Percentiles rank a stretch among this genome's conserved stretches.
Evolutionary conservation across 2,797 vertebrate species (phyloP).

Genomic region (Crax fasciolata): DNA sequence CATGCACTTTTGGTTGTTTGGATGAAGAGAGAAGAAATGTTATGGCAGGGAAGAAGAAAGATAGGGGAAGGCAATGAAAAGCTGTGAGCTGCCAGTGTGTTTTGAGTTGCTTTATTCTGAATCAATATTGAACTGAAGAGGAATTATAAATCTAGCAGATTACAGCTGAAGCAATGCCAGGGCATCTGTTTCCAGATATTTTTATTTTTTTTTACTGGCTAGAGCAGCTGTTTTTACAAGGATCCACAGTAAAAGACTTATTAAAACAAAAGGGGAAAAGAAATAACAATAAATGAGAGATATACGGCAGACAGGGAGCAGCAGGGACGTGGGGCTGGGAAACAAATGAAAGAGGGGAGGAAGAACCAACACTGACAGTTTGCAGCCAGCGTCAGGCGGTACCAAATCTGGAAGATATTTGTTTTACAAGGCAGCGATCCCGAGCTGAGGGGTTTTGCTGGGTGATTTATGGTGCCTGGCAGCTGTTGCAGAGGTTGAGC

Average conservation of each 20-base stretch:
- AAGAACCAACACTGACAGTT: slow-evolving; percentile 48
- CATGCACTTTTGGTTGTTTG: background rate
- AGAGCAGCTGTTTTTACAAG: slow-evolving; percentile 80
- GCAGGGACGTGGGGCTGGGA: background rate
- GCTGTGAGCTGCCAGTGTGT: slow-evolving; percentile 26
- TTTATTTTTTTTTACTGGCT: slow-evolving; percentile 29
- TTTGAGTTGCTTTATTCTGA: slow-evolving; percentile 74
- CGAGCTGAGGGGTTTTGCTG: slow-evolving; percentile 42
- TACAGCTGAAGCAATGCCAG: slow-evolving; percentile 69
- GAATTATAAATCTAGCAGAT: slow-evolving; percentile 71
- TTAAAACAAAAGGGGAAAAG: slow-evolving; percentile 74
- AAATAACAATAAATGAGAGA: slow-evolving; percentile 64
- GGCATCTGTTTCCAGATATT: slow-evolving; percentile 72
- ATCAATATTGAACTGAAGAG: slow-evolving; percentile 68
- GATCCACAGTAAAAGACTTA: slow-evolving; percentile 77
- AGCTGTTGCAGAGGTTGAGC: slow-evolving; percentile 52
- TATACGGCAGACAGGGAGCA: slow-evolving; percentile 57
- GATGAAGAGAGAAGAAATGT: slow-evolving; percentile 32
- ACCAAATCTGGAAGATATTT: slow-evolving; percentile 68
- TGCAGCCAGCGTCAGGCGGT: slow-evolving; percentile 55
- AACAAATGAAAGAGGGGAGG: slow-evolving; percentile 45
- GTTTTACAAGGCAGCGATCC: slow-evolving; percentile 64
- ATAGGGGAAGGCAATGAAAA: slow-evolving; percentile 12
- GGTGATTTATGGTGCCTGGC: slow-evolving; percentile 67
- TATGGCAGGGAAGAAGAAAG: background rate